phyloP scores from a whole-genome alignment of 2,797 vertebrate species.

The Apodemus agrarius region DNA sequence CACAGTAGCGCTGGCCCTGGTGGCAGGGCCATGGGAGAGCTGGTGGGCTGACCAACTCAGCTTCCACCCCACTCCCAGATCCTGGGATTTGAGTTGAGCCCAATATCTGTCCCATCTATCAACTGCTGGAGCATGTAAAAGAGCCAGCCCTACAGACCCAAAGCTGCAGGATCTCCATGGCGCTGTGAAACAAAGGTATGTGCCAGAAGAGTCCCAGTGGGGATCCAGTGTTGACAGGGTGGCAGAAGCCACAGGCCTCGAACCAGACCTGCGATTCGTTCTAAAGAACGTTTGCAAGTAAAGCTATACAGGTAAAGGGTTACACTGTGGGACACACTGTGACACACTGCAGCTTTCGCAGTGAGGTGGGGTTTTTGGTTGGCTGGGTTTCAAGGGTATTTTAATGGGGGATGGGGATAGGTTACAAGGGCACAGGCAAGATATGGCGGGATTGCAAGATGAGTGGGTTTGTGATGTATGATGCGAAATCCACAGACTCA shows the following conservation, averaged over 20 bases:
- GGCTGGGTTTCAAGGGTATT: background rate
- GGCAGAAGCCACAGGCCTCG: background rate
- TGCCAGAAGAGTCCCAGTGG: background rate
- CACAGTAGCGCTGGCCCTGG: background rate
- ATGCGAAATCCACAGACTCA: background rate
- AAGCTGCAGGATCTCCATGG: background rate
- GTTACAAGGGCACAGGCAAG: background rate
- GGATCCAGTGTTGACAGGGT: background rate
- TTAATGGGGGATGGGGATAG: background rate
- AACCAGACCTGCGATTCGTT: background rate
- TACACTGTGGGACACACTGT: background rate
- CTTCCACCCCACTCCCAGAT: background rate
- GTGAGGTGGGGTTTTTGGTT: background rate
- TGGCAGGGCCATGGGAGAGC: background rate
- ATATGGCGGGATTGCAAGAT: background rate
- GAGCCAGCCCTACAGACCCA: background rate
- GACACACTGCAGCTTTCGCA: background rate
- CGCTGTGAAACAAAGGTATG: background rate
- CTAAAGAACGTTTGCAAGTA: background rate
- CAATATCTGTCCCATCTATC: background rate
- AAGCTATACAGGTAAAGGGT: background rate
- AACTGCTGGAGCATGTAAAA: background rate
- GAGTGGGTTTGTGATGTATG: background rate
- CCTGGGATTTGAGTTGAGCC: background rate
- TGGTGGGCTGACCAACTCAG: background rate